These are phyloP conservation scores for Acanthurus tractus DNA, from an alignment of 2,797 vertebrate species.

Conservation along the genomic window DNA sequence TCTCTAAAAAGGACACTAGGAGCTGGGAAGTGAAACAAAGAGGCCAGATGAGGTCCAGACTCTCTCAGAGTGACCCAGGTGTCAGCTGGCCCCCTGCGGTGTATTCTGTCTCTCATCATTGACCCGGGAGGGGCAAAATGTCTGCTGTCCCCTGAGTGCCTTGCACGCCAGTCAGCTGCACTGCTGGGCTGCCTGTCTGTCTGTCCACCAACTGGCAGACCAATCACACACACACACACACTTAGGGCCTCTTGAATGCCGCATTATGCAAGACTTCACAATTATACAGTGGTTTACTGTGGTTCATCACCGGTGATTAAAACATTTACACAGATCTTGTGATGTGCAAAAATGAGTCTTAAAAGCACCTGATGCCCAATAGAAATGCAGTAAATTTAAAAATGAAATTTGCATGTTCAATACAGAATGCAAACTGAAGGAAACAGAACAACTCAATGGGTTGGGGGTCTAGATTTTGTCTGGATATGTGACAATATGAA, in stretches of 20 bases:
- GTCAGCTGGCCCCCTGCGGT: slow-evolving; percentile 58
- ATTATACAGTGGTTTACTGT: neutral
- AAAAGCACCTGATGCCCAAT: neutral
- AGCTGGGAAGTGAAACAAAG: slow-evolving; percentile 51
- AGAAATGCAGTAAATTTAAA: neutral
- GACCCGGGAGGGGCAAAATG: slow-evolving; percentile 64
- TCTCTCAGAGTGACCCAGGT: slow-evolving; percentile 60
- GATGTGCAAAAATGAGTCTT: neutral
- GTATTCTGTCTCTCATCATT: slow-evolving; percentile 51
- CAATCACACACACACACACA: slow-evolving; percentile 18
- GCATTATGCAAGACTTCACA: neutral
- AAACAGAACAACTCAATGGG: neutral
- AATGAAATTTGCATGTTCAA: neutral
- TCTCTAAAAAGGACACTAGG: slow-evolving; percentile 7
- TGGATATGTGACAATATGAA: slow-evolving; percentile 15
- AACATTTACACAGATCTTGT: neutral
- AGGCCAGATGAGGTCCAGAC: slow-evolving; percentile 59
- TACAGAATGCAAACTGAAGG: neutral
- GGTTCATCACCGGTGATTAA: neutral
- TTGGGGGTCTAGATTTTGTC: neutral
- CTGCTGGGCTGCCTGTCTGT: slow-evolving; percentile 50
- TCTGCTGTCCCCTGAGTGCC: slow-evolving; percentile 64
- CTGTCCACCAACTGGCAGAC: slow-evolving; percentile 68
- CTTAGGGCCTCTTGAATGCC: neutral
- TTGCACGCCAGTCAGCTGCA: slow-evolving; percentile 51